Percentiles rank a stretch among this genome's conserved stretches.
Conservation (phyloP, 2,888 invertebrate species). For the Spodoptera picta region DNA sequence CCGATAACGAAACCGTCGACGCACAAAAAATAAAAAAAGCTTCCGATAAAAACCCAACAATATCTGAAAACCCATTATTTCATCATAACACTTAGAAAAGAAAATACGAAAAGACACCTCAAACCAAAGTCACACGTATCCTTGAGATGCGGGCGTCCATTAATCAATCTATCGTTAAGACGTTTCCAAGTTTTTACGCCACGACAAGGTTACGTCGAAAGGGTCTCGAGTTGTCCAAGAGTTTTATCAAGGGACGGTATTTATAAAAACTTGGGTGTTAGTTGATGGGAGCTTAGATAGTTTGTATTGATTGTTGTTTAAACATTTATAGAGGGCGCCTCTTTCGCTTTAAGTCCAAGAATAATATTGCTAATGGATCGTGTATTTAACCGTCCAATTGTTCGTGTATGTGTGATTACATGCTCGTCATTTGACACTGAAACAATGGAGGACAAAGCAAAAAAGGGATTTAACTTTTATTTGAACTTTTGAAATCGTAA, state of each 20-base stretch:
- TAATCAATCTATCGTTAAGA: conserved; percentile 62
- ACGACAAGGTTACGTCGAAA: conserved; percentile 54
- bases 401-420: too few species aligned
- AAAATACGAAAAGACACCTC: conserved; percentile 48
- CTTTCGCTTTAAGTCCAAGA: not conserved
- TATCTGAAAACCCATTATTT: conserved; percentile 18
- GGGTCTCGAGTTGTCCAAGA: conserved; percentile 45
- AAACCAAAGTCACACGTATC: conserved; percentile 53
- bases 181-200: conserved; percentile 52
- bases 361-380: too few species aligned
- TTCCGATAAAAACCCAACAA: not conserved
- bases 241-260: conserved; percentile 42
- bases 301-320: conserved; percentile 27
- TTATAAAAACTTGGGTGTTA: conserved; percentile 27
- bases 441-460: too few species aligned
- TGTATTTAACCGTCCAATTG: too few species aligned
- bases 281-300: conserved; percentile 15
- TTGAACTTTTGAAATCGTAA: too few species aligned
- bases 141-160: conserved; percentile 49
- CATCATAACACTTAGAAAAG: conserved; percentile 20
- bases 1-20: too few species aligned
- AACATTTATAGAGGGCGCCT: conserved; percentile 11
- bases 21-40: not conserved
- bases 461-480: too few species aligned
- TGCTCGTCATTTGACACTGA: too few species aligned